These are phyloP conservation scores for Tenodera sinensis DNA, from an alignment of 2,888 invertebrate genomes.

Conservation along the genomic window DNA sequence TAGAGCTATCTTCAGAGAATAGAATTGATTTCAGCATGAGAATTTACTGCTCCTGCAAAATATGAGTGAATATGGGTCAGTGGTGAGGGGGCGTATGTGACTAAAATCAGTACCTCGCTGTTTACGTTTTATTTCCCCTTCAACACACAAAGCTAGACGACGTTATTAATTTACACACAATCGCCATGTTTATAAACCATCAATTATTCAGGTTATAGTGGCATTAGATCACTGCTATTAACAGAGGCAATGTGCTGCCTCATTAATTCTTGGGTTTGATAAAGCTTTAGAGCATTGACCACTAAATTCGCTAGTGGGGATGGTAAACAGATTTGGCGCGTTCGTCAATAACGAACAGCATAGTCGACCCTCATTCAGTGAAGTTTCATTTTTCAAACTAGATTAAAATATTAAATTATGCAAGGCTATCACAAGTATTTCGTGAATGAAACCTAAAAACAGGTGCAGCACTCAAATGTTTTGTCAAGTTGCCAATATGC, in stretches of 20 bases:
- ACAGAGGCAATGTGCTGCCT: background rate
- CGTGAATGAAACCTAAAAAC: no score
- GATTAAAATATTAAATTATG: no score
- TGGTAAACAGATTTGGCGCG: background rate
- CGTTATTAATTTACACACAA: background rate
- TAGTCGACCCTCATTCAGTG: no score
- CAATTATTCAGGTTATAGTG: background rate
- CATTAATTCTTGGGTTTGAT: background rate
- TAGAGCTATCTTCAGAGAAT: no score
- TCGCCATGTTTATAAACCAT: background rate
- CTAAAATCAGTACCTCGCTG: background rate
- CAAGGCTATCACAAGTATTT: no score
- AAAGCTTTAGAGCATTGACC: background rate
- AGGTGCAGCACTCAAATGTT: no score
- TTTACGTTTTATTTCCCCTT: background rate
- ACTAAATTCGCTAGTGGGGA: background rate
- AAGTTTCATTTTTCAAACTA: no score
- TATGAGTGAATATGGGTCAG: no score
- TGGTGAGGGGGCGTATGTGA: no score
- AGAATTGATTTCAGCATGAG: no score
- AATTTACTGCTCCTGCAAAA: no score
- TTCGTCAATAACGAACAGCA: background rate
- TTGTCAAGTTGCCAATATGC: no score
- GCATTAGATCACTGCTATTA: background rate
- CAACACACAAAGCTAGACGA: background rate